Evolutionary conservation across 2,888 invertebrate species (phyloP), one percentile per base, ranked within the genome.

Genomic region (Lissonota sp.): DNA sequence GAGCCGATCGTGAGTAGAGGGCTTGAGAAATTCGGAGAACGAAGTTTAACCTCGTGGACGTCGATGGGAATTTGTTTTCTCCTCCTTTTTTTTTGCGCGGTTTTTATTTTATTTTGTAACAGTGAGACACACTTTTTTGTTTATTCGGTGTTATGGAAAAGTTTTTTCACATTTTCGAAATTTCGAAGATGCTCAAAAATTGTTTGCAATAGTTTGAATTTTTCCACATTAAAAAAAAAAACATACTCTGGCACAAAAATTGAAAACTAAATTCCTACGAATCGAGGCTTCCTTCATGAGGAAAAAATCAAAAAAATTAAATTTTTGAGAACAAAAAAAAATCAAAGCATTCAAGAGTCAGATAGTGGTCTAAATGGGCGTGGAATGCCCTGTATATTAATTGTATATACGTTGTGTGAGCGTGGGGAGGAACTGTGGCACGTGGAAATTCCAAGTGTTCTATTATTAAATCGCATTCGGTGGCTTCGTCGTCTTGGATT

Each of bases 1-100:
- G 90, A 91, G 51, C 89, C 88, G 83, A 88, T 90, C 83, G 91
- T 91, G 88, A 90, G 91, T 91, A 84, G 63, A 67, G 39, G 40
- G 57, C 51, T 44, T 57, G 46, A 12, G 12, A 55, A 53, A 53
- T 26, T 64, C 77, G 57, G 14, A 26, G 8, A 44, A n/a, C 71
- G 40, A 64, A 49, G 71, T 55, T 40, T 72, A 26, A 26, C 8
- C n/a, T 37, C 80, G 69, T 81, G 80, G 69, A 58, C 64, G 77
- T 81, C 80, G 73, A 77, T 81, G 77, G 64, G 66, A 73, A 12
- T 49, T 72, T 60, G n/a, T 66, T 72, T 44, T 8, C 14, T 58
- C 26, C 26, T 26, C 26, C 26, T 26, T 26, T 26, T 26, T 26
- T 26, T 26, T 26, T 26, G 26, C 26, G 26, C 26, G 26, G 26